phyloP scores from a whole-genome alignment of 2,888 invertebrate species.

The Augiades crinisus region DNA sequence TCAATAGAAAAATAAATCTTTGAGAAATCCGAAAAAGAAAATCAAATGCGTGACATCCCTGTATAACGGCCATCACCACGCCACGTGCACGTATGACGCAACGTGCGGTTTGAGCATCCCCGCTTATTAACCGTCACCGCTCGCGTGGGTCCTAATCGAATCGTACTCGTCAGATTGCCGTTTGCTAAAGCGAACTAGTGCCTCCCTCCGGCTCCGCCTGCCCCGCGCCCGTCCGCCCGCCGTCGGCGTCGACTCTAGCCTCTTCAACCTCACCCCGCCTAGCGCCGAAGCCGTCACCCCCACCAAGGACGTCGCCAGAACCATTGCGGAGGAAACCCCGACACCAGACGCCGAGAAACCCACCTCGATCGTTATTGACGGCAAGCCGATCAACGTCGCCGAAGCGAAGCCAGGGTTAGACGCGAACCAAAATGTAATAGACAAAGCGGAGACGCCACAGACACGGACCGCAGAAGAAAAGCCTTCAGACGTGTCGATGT shows the following conservation, averaged over 20 bases:
- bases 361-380: constrained; percentile 9
- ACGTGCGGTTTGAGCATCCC: constrained; percentile 41
- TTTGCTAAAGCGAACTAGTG: constrained; percentile 69
- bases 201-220: constrained; percentile 64
- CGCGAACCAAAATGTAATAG: no score
- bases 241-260: constrained; percentile 58
- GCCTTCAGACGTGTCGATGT: neutral
- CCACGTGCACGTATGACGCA: constrained; percentile 46
- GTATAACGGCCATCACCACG: constrained; percentile 34
- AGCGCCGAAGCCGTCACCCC: constrained; percentile 70
- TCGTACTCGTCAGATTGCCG: constrained; percentile 70
- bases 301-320: constrained; percentile 41
- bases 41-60: constrained; percentile 17
- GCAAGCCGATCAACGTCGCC: constrained; percentile 9
- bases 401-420: no score
- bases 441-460: constrained; percentile 28
- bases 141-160: constrained; percentile 28
- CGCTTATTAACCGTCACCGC: constrained; percentile 40
- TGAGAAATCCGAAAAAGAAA: no score
- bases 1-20: no score
- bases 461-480: neutral
- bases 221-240: constrained; percentile 70
- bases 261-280: constrained; percentile 74
- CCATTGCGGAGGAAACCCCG: constrained; percentile 37
- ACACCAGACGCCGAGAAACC: neutral